Evolutionary conservation across 1,140 invertebrate genomes (phyloP).

Genomic region (Asobara japonica): DNA sequence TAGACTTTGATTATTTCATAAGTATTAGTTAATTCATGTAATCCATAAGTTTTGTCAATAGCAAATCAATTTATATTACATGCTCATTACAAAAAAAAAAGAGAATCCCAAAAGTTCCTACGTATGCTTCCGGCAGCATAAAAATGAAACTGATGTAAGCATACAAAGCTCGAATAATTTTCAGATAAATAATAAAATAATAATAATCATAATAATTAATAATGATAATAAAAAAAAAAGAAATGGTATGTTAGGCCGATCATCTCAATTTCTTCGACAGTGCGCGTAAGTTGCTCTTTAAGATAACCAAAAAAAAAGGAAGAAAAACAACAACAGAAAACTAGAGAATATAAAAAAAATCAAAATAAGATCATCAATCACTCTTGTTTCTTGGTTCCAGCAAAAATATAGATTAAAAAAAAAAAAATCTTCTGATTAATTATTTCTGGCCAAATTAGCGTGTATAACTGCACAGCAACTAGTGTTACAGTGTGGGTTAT

Average conservation of each 20-base stretch:
- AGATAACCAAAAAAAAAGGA: background rate
- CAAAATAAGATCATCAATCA: background rate
- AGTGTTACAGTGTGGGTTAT: too few species aligned
- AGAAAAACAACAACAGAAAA: slow-evolving; percentile 5
- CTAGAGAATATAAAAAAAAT: background rate
- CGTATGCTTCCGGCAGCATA: background rate
- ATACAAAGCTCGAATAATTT: background rate
- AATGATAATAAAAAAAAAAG: background rate
- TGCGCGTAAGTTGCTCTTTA: background rate
- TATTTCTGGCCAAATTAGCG: background rate
- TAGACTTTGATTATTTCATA: slow-evolving; percentile 1
- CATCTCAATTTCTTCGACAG: background rate
- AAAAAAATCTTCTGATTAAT: background rate
- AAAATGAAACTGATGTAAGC: background rate
- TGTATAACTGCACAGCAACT: slow-evolving; percentile 4
- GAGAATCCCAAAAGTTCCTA: background rate
- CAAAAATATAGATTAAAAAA: too few species aligned
- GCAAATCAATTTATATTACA: background rate
- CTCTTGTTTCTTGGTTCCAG: background rate
- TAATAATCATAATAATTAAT: too few species aligned
- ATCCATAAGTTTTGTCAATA: background rate
- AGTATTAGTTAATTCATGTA: slow-evolving; percentile 9
- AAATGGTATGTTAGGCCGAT: background rate
- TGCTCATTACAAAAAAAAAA: background rate
- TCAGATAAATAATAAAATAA: background rate